phyloP scores from a whole-genome alignment of 1,140 invertebrate species.

The Dendroctonus valens region DNA sequence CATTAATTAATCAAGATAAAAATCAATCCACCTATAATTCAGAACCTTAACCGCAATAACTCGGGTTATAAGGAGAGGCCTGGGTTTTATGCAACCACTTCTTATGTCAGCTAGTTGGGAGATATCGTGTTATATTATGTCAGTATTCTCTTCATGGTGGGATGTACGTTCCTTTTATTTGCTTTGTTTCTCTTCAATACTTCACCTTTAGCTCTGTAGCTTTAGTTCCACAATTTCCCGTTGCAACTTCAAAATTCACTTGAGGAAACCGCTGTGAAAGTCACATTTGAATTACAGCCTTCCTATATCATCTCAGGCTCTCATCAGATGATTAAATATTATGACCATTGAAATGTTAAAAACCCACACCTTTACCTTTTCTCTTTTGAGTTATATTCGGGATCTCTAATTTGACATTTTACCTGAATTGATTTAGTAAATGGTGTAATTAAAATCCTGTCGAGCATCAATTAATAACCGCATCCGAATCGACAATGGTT shows the following conservation, averaged over 20 bases:
- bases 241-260: too few species aligned
- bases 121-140: slow-evolving; percentile 6
- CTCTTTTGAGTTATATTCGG: slow-evolving; percentile 6
- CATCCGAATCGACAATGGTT: too few species aligned
- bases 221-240: too few species aligned
- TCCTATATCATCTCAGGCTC: background rate
- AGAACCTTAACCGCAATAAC: slow-evolving; percentile 1
- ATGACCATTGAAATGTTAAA: slow-evolving; percentile 16
- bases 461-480: too few species aligned
- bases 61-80: background rate
- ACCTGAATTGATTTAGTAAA: slow-evolving; percentile 15
- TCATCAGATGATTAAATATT: slow-evolving; percentile 7
- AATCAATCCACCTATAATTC: background rate
- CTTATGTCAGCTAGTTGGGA: background rate
- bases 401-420: slow-evolving; percentile 15
- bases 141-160: background rate
- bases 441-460: slow-evolving; percentile 7
- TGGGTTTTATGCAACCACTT: background rate
- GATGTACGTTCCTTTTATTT: background rate
- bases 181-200: too few species aligned
- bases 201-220: too few species aligned
- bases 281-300: too few species aligned
- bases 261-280: too few species aligned
- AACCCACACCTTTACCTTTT: slow-evolving; percentile 5
- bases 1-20: background rate